A percentile compares a stretch with the other conserved stretches of the same genome.
Evolutionary conservation across 2,888 invertebrate genomes (phyloP).

Genomic region (Leptopilina drosophilae): DNA sequence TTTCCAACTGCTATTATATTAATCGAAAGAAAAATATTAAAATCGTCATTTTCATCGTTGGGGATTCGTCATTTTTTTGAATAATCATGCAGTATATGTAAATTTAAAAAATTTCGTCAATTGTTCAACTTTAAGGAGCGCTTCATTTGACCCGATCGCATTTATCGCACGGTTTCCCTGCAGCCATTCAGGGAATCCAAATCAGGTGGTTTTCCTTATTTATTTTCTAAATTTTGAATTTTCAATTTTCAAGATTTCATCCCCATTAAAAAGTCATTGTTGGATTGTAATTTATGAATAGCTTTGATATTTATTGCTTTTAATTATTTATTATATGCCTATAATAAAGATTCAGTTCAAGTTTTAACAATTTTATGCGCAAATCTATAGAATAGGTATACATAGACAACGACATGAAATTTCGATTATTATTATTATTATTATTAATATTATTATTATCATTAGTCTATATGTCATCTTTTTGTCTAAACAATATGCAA

Average conservation of each 20-base stretch:
- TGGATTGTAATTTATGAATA: constrained; percentile 1
- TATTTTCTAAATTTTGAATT: constrained; percentile 64
- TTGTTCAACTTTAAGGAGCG: constrained; percentile 57
- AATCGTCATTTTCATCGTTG: constrained; percentile 7
- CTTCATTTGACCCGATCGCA: constrained; percentile 75
- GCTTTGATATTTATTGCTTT: too few relatives aligned
- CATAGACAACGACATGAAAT: constrained; percentile 66
- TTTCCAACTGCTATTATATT: too few relatives aligned
- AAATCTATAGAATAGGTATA: constrained; percentile 51
- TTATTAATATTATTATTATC: too few relatives aligned
- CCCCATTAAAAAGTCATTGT: constrained; percentile 23
- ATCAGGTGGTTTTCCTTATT: constrained; percentile 75
- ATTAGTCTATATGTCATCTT: neutral
- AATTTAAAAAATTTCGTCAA: constrained; percentile 16
- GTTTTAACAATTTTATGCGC: too few relatives aligned
- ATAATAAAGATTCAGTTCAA: too few relatives aligned
- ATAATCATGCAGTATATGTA: neutral
- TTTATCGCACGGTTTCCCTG: constrained; percentile 78
- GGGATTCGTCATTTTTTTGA: constrained; percentile 1
- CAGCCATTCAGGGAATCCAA: constrained; percentile 83
- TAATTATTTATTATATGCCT: too few relatives aligned
- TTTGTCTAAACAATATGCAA: constrained; percentile 52
- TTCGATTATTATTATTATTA: constrained; percentile 25
- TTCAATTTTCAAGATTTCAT: constrained; percentile 57
- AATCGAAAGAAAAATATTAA: neutral